Base-by-base conservation (phyloP, 2,797 vertebrate genomes). In the Acrocephalus scirpaceus region DNA sequence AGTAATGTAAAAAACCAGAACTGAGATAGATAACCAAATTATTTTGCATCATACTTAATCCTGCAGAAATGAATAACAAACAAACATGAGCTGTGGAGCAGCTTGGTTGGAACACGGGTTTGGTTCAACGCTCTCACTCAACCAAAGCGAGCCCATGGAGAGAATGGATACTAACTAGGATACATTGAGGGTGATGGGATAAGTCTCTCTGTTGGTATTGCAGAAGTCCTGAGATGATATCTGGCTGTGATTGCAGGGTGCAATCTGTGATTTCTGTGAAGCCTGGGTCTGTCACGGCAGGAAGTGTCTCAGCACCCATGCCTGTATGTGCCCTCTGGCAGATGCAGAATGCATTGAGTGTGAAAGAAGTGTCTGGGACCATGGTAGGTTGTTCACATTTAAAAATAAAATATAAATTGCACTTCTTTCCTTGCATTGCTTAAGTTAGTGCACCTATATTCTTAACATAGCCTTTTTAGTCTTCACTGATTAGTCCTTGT, bases 221-320 rank as follows among this genome's bases (percentile, higher is more conserved):
- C 45, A 25, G 21, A 25, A 50, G 26, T 27, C 18, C 64, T 29
- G 64, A 47, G 69, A 8, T 66, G 26, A 2, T 58, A 2, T n/a
- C 42, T 78, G 61, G 90, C 42, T 93, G 74, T 78, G 48, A 57
- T 93, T 97, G 19, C 95, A 98, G 98, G 99, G 99, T 38, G 99
- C 99, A 36, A 99, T 99, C 78, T 99, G 99, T 96, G 99, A 99
- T 96, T 99, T 99, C 97, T 99, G 99, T 94, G 99, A 99, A 96
- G 99, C 99, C 19, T 99, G 99, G 99, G 99, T 99, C 64, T 99
- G 99, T 88, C 99, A 99, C 0, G 99, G 99, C 7, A 98, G 98
- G 96, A 99, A 99, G 89, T 99, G 99, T 90, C 97, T 99, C 79
- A 99, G 99, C 88, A 99, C 98, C 7, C 99, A 99, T 0, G 99